A percentile compares a stretch with the other conserved stretches of the same genome.
Evolutionary conservation across 2,888 invertebrate genomes (phyloP).

Genomic region (Tetheella fluctuosa): DNA sequence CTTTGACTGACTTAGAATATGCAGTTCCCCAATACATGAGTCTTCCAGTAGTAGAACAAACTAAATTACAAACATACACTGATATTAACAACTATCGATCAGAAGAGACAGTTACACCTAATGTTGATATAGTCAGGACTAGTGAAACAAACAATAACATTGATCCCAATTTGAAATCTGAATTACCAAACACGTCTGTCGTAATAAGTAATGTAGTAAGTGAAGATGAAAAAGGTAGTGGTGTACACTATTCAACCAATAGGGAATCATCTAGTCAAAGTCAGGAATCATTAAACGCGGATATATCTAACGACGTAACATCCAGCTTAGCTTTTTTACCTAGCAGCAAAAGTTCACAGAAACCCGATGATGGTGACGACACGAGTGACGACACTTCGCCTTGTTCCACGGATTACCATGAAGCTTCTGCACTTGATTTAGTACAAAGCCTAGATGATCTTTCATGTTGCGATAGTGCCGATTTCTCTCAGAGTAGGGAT

Average conservation of each 20-base stretch:
- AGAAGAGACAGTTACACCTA: slow-evolving; percentile 35
- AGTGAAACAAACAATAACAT: slow-evolving; percentile 40
- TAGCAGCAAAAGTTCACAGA: slow-evolving; percentile 74
- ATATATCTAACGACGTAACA: slow-evolving; percentile 75
- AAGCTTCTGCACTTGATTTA: slow-evolving; percentile 76
- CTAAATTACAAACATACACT: slow-evolving; percentile 49
- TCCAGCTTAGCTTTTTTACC: slow-evolving; percentile 79
- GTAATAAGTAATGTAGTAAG: slow-evolving; percentile 47
- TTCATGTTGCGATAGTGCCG: slow-evolving; percentile 72
- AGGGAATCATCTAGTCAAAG: slow-evolving; percentile 67
- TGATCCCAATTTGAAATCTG: slow-evolving; percentile 26
- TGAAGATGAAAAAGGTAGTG: slow-evolving; percentile 58
- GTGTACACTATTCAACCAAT: slow-evolving; percentile 45
- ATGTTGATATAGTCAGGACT: slow-evolving; percentile 31
- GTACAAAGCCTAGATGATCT: slow-evolving; percentile 73
- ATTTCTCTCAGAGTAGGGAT: slow-evolving; percentile 78
- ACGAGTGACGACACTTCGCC: slow-evolving; percentile 78
- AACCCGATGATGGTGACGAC: slow-evolving; percentile 61
- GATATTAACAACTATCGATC: slow-evolving; percentile 33
- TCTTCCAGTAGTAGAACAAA: slow-evolving; percentile 66
- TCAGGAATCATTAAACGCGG: slow-evolving; percentile 75
- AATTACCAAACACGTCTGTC: slow-evolving; percentile 31
- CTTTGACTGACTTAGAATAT: slow-evolving; percentile 75
- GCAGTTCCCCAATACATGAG: slow-evolving; percentile 75
- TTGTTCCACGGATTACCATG: slow-evolving; percentile 79